Evolutionary conservation across 1,140 invertebrate species (phyloP).

Genomic region (Drosophila arizonae): DNA sequence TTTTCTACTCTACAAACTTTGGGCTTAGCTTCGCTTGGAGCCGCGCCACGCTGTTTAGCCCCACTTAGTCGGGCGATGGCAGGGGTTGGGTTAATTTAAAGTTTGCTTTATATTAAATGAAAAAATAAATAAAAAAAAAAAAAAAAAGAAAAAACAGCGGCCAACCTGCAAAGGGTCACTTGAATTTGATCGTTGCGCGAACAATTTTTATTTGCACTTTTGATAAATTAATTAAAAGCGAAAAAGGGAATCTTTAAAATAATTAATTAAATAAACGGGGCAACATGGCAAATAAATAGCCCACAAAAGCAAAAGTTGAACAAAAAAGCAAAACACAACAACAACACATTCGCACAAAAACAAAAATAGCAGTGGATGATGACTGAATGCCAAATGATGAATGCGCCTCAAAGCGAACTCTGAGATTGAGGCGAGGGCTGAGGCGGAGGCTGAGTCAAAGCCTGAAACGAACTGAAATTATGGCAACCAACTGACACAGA

Average conservation of each 20-base stretch:
- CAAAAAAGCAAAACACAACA: neutral
- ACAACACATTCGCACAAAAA: neutral
- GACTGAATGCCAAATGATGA: conserved; percentile 77
- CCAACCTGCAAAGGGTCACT: conserved; percentile 27
- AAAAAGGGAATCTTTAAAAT: conserved; percentile 77
- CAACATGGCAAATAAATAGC: conserved; percentile 50
- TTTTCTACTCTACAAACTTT: conserved; percentile 58
- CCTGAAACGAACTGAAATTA: conserved; percentile 67
- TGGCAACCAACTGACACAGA: conserved; percentile 81
- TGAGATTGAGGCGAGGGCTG: neutral
- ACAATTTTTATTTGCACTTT: conserved; percentile 76
- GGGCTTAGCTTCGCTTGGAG: conserved; percentile 58
- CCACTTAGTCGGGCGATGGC: conserved; percentile 52
- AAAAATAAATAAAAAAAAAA: too few relatives aligned
- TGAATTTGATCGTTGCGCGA: conserved; percentile 30
- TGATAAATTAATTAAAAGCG: conserved; percentile 80
- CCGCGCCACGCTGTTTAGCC: conserved; percentile 64
- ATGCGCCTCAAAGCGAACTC: conserved; percentile 66
- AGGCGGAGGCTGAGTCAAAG: conserved; percentile 18
- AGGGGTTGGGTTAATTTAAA: conserved; percentile 70
- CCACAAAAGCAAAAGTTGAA: conserved; percentile 32
- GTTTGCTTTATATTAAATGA: conserved; percentile 69
- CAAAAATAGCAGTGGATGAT: neutral
- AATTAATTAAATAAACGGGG: conserved; percentile 79
- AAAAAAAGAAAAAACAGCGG: neutral